A percentile compares a stretch with the other conserved stretches of the same genome.
phyloP scores from a whole-genome alignment of 2,797 vertebrate genomes.

The Syndactyla subalaris region DNA sequence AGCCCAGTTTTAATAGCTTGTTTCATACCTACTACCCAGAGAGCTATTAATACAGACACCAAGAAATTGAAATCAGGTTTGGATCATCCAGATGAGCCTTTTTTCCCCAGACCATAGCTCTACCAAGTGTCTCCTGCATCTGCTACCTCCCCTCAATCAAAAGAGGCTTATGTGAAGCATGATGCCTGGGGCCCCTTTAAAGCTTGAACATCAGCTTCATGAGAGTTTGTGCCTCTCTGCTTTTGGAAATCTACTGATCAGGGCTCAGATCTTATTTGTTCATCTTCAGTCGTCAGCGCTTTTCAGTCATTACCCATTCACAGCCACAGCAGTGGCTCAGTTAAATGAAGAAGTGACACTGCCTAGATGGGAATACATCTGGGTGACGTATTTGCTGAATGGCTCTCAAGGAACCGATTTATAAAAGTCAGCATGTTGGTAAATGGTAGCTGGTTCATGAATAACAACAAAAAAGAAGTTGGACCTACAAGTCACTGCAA shows the following conservation, averaged over 20 bases:
- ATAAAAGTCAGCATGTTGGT: not conserved
- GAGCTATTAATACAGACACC: not conserved
- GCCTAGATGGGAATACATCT: not conserved
- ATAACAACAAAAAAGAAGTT: not conserved
- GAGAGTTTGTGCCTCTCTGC: not conserved
- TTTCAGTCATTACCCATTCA: not conserved
- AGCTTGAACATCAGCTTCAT: not conserved
- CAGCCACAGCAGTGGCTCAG: fast-evolving
- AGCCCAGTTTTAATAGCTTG: not conserved
- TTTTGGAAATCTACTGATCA: not conserved
- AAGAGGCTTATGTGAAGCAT: not conserved
- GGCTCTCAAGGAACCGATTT: not conserved
- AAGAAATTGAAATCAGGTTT: not conserved
- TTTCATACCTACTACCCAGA: not conserved
- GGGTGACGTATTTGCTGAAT: not conserved
- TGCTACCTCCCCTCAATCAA: not conserved
- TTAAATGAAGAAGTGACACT: not conserved
- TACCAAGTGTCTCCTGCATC: not conserved
- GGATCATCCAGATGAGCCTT: not conserved
- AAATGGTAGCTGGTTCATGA: slow-evolving; percentile 1
- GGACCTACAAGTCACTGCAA: not conserved
- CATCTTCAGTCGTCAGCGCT: not conserved
- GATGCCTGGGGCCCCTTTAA: not conserved
- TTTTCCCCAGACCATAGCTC: not conserved
- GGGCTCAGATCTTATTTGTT: not conserved